A percentile compares a stretch with the other conserved stretches of the same genome.
These are phyloP conservation scores for Clarias batrachus DNA, from an alignment of 2,113 vertebrate species.

Conservation along the genomic window DNA sequence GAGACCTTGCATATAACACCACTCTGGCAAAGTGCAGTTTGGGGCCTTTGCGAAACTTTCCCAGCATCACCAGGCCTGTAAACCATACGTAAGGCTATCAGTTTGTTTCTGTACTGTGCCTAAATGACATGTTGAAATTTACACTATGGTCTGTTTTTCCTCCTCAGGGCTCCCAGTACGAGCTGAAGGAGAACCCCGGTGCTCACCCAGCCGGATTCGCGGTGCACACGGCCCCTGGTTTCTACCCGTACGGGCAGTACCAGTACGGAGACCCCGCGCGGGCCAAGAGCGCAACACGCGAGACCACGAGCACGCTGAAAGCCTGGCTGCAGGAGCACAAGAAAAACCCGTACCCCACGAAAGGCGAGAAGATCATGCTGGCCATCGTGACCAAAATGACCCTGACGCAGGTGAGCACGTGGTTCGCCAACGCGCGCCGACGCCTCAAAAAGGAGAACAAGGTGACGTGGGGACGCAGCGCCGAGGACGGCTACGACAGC, in stretches of 20 bases:
- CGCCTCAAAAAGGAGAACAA: slow-evolving; percentile 96
- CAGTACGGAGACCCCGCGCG: slow-evolving; percentile 92
- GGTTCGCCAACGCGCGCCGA: slow-evolving; percentile 91
- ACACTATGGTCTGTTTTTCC: not conserved
- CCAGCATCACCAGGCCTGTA: not conserved
- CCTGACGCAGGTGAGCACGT: slow-evolving; percentile 92
- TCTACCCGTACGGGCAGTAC: slow-evolving; percentile 96
- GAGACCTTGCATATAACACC: not conserved
- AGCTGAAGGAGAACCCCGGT: slow-evolving; percentile 93
- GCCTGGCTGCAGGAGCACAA: slow-evolving; percentile 98
- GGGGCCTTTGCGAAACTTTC: not conserved
- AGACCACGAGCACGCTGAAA: slow-evolving; percentile 96
- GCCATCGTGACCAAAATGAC: slow-evolving; percentile 97
- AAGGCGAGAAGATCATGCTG: slow-evolving; percentile 95
- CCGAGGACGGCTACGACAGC: slow-evolving; percentile 94
- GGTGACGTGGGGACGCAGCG: slow-evolving; percentile 94
- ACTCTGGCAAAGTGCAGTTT: not conserved
- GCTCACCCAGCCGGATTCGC: slow-evolving; percentile 89
- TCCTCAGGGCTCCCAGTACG: slow-evolving; percentile 92
- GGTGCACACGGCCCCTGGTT: slow-evolving; percentile 88
- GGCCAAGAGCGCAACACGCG: slow-evolving; percentile 94
- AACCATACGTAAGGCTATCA: too few relatives aligned
- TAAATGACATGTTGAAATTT: not conserved
- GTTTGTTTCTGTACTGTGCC: not conserved
- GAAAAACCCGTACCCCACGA: slow-evolving; percentile 97